These are phyloP conservation scores for Ancistrus triradiatus DNA, from an alignment of 2,113 vertebrate species.

Conservation along the genomic window DNA sequence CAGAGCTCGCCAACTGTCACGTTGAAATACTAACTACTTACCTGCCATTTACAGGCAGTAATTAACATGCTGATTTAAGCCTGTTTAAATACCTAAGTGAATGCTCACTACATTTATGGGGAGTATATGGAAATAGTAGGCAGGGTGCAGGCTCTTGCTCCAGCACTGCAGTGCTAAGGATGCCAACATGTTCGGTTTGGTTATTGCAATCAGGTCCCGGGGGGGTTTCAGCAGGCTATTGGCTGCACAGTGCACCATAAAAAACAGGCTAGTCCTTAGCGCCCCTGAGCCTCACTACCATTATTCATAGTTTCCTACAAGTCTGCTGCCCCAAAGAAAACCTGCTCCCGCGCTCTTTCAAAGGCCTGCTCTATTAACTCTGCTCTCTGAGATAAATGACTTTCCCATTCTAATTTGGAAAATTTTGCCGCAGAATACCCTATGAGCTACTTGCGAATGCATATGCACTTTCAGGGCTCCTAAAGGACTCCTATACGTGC, in stretches of 20 bases:
- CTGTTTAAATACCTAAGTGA: neutral
- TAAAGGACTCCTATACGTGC: too few relatives aligned
- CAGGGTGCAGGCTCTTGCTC: constrained; percentile 22
- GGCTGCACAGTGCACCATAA: constrained; percentile 38
- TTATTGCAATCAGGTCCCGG: constrained; percentile 26
- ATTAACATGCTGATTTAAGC: constrained; percentile 13
- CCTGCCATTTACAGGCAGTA: neutral
- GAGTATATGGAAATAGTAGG: constrained; percentile 11
- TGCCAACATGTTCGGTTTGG: constrained; percentile 21
- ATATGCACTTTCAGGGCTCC: too few relatives aligned
- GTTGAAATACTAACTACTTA: neutral
- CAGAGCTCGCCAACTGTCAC: neutral
- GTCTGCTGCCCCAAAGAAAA: constrained; percentile 13
- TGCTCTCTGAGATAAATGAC: constrained; percentile 38
- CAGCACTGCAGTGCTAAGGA: constrained; percentile 10
- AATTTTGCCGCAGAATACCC: constrained; percentile 7
- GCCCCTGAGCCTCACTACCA: constrained; percentile 22
- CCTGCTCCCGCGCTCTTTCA: constrained; percentile 20
- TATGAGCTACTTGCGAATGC: constrained; percentile 6
- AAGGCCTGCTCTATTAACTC: constrained; percentile 27
- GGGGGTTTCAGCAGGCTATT: constrained; percentile 44
- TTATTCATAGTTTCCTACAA: constrained; percentile 53
- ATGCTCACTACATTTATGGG: neutral
- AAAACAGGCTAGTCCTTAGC: constrained; percentile 35
- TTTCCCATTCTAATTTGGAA: constrained; percentile 23